These are phyloP conservation scores for Chloebia gouldiae DNA, from an alignment of 2,113 vertebrate species.

Conservation along the genomic window DNA sequence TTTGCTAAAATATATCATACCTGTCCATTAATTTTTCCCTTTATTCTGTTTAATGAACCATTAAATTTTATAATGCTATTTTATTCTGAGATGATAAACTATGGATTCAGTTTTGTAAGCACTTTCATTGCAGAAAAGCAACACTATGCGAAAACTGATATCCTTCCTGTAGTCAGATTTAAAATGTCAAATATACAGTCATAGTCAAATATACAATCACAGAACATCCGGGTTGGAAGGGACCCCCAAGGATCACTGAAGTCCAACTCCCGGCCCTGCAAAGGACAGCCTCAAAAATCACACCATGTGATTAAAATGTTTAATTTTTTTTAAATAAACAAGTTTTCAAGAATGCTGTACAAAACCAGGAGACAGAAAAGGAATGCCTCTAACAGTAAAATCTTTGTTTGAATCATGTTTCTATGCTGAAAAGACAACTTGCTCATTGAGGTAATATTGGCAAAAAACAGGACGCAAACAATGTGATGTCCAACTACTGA, in stretches of 20 bases:
- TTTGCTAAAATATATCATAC: not conserved
- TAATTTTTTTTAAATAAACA: not conserved
- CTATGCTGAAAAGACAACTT: not conserved
- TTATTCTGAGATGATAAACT: not conserved
- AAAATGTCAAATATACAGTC: not conserved
- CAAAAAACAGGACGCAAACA: not conserved
- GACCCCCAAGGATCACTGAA: not conserved
- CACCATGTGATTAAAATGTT: not conserved
- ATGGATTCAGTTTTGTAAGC: not conserved
- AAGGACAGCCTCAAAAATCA: not conserved
- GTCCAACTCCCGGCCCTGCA: not conserved
- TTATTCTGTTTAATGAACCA: not conserved
- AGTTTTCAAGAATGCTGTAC: not conserved
- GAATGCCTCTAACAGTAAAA: not conserved
- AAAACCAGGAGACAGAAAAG: not conserved
- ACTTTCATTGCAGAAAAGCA: not conserved
- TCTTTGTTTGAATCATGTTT: not conserved
- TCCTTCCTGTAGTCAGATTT: not conserved
- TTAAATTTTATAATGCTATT: not conserved
- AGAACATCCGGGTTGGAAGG: not conserved
- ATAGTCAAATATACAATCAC: not conserved
- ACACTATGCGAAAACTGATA: not conserved
- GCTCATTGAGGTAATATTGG: not conserved
- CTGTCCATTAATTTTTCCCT: not conserved
- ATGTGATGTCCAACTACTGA: not conserved